Evolutionary conservation across 2,797 vertebrate genomes (phyloP).

Genomic region (Sebastes matsubarae): DNA sequence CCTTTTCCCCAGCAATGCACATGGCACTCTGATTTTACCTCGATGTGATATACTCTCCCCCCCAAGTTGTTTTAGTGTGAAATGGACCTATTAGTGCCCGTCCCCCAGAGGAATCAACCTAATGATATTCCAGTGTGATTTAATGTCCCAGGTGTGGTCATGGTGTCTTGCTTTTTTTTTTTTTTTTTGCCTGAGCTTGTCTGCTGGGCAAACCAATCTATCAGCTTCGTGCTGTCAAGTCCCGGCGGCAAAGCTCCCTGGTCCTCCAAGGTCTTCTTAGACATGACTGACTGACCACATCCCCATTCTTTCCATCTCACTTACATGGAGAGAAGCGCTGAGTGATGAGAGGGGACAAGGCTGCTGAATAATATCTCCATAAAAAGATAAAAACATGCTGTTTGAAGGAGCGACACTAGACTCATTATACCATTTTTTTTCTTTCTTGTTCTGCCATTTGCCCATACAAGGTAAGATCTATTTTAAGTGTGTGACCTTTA

Average conservation of each 20-base stretch:
- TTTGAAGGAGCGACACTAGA: conserved; percentile 46
- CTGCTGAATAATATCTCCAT: conserved; percentile 68
- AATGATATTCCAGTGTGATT: conserved; percentile 62
- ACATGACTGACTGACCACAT: conserved; percentile 80
- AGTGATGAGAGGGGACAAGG: conserved; percentile 61
- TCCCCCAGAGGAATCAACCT: conserved; percentile 51
- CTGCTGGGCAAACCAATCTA: conserved; percentile 61
- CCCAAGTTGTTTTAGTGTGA: conserved; percentile 40
- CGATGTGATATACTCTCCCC: conserved; percentile 6
- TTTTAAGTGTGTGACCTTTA: conserved; percentile 70
- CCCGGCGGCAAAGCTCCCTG: conserved; percentile 48
- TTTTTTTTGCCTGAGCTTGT: conserved; percentile 34
- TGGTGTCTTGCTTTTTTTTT: conserved; percentile 48
- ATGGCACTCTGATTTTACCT: conserved; percentile 28
- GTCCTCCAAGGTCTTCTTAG: conserved; percentile 81
- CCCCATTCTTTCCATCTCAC: conserved; percentile 73
- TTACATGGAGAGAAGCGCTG: conserved; percentile 61
- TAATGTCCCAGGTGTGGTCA: conserved; percentile 64
- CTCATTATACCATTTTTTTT: conserved; percentile 21
- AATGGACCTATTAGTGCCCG: conserved; percentile 45
- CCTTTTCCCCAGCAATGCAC: not conserved
- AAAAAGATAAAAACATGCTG: conserved; percentile 70
- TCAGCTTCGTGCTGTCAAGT: conserved; percentile 63
- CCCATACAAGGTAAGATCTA: conserved; percentile 59
- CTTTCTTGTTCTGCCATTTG: conserved; percentile 6